Base-by-base conservation (phyloP, 2,888 invertebrate species). In the Ophioninae sp. region DNA sequence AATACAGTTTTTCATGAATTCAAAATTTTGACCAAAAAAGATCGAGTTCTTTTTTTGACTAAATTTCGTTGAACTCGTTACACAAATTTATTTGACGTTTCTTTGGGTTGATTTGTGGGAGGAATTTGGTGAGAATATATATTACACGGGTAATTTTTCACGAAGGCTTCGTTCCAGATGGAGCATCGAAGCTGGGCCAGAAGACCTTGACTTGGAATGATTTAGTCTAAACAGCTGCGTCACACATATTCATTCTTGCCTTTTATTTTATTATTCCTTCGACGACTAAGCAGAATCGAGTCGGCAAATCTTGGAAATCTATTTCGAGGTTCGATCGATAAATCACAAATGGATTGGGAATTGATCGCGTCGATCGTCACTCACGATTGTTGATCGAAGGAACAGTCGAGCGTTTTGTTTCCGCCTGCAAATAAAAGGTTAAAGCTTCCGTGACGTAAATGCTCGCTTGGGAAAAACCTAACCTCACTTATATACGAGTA, bases 401-500 rank as follows among this genome's bases (percentile, higher is more conserved):
- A 65, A 62, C 57, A 64, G 56, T 64, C 23, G 75, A 74, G 61
- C 61, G 61, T 50, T 81, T 75, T 41, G 41, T 62, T 75, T 64
- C 57, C 56, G 62, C 30, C 41, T 6, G 57, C 23, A 64, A 64
- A 64, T 50, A 64, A 75, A 61, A 75, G 68, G 50, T 50, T 69
- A 69, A 81, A 64, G n/a, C 80, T 81, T 75, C 69, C 69, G 61
- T 69, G 69, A 70, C 50, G 57, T 64, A 64, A 81, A 68, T 50
- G 79, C 79, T 30, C 62, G 20, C 23, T 67, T 17, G 65, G 30
- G 59, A 79, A 64, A 75, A 23, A 57, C 30, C 30, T 30, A 30
- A 30, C 30, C 30, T 30, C 30, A 30, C 30, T 30, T 13, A 13
- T 20, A 62, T 13, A 69, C 23, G 20, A 7, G 13, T n/a, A 68